A percentile compares a stretch with the other conserved stretches of the same genome.
Conservation (phyloP, 2,888 invertebrate species). For the Tachina grossa region DNA sequence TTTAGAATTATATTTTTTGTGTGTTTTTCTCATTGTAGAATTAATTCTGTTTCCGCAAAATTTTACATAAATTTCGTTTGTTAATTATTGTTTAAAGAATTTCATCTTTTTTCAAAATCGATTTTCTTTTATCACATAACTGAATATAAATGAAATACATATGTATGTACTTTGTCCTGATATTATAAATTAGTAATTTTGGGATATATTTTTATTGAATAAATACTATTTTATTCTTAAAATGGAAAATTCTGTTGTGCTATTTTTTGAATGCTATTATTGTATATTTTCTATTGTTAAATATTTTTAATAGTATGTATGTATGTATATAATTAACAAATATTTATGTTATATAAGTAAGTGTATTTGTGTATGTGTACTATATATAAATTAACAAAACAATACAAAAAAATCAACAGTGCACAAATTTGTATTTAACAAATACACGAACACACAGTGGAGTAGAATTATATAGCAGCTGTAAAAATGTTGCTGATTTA, state of each 20-base stretch:
- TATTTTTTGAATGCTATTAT: slow-evolving; percentile 18
- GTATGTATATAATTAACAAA: slow-evolving; percentile 29
- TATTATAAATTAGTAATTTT: neutral
- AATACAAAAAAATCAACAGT: slow-evolving; percentile 20
- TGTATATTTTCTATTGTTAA: slow-evolving; percentile 13
- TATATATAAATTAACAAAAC: slow-evolving; percentile 32
- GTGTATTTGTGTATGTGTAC: neutral
- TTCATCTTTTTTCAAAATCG: too few relatives aligned
- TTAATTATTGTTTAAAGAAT: too few relatives aligned
- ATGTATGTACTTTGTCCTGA: too few relatives aligned
- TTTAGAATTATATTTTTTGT: too few relatives aligned
- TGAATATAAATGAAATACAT: too few relatives aligned
- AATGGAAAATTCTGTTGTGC: neutral
- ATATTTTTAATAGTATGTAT: slow-evolving; percentile 22
- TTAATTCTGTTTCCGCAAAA: too few relatives aligned
- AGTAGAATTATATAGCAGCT: neutral
- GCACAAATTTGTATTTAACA: slow-evolving; percentile 21
- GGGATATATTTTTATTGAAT: neutral
- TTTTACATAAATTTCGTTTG: too few relatives aligned
- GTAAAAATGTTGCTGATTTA: neutral
- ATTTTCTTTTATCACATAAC: too few relatives aligned
- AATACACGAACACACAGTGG: slow-evolving; percentile 6
- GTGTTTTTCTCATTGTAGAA: too few relatives aligned
- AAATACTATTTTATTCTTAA: slow-evolving; percentile 19
- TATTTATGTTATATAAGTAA: slow-evolving; percentile 2